These are phyloP conservation scores for Leuciscus waleckii DNA, from an alignment of 2,797 vertebrate species.

Conservation along the genomic window DNA sequence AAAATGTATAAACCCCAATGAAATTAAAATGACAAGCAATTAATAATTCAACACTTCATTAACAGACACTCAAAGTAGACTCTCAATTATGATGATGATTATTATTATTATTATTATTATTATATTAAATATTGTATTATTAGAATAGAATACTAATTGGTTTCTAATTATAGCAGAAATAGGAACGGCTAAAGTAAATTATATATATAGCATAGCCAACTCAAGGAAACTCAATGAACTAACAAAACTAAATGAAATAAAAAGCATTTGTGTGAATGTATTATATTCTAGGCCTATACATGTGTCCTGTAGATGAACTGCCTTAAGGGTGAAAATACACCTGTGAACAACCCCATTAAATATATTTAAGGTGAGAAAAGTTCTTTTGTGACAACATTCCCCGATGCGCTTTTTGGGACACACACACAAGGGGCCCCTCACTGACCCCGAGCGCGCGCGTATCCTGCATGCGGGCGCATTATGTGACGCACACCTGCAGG, in stretches of 20 bases:
- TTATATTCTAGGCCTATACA: neutral
- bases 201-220: neutral
- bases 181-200: neutral
- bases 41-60: neutral
- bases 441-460: constrained; percentile 49
- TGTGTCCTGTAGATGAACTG: neutral
- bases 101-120: neutral
- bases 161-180: neutral
- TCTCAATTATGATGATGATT: neutral
- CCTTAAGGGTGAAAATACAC: neutral
- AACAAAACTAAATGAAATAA: neutral
- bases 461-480: constrained; percentile 78
- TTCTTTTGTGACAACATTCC: neutral
- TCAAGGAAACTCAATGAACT: neutral
- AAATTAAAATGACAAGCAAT: neutral
- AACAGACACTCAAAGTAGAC: too few species aligned
- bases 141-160: neutral
- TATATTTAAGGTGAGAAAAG: neutral
- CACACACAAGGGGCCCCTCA: constrained; percentile 39
- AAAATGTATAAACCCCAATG: neutral
- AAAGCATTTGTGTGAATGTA: neutral
- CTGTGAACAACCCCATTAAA: constrained; percentile 1
- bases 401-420: neutral
- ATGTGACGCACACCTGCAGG: constrained; percentile 59
- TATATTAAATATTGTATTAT: neutral